Base-by-base conservation (phyloP, 2,797 vertebrate genomes). In the Periparus ater region DNA sequence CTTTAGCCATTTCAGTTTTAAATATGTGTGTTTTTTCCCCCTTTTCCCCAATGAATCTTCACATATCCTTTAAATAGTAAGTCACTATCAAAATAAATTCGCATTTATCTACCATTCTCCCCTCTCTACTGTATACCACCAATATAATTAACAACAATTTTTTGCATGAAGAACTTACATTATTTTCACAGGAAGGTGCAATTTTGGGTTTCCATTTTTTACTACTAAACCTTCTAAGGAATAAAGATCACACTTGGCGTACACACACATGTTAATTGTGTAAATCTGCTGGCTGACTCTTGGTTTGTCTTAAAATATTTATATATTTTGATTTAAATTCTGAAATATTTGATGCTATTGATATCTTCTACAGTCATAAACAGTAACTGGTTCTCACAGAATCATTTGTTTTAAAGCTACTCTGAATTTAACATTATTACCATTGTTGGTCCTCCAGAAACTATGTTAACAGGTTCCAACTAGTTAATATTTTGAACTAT, bases 91-190 rank as follows among this genome's bases (percentile, higher is more conserved):
- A 95, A 74, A 55, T 82, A 40, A 75, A 72, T 78, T 86, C 10
- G 9, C 6, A 15, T 71, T 77, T 27, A 6, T 86, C 17, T 68
- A 23, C 48, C 17, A 26, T 79, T 71, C 8, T 80, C 16, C 50
- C 60, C 32, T 90, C 51, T 72, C 25, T 47, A 51, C 63, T 96
- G 73, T 57, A 40, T 44, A 47, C 10, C 21, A 18, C 21, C 15
- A 58, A 26, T 60, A 67, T 89, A 68, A 89, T 94, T 77, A 93
- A 16, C n/a, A 75, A 17, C 17, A 80, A 30, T 44, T 36, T 60
- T 17, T 85, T 58, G 21, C 60, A 50, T 10, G 23, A 95, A 61
- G 26, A 71, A 3, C 2, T 84, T 51, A 34, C 0, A 47, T 17
- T 34, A 71, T 66, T 71, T 86, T 84, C 26, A 45, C 32, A 63